These are phyloP conservation scores for Xenentodon cancila DNA, from an alignment of 2,797 vertebrate species.

Conservation along the genomic window DNA sequence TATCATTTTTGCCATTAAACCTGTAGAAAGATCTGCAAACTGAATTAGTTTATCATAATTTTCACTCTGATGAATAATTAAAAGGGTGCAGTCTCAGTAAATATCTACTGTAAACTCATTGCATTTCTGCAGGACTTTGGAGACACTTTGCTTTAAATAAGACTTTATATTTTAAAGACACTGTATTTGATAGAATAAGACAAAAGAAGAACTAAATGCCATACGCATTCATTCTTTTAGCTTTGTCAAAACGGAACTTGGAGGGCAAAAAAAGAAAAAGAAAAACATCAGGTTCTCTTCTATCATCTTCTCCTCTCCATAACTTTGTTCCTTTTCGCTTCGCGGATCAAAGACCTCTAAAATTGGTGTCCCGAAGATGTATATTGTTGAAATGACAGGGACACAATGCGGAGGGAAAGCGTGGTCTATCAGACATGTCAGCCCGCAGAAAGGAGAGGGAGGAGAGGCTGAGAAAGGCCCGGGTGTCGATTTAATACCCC, in stretches of 20 bases:
- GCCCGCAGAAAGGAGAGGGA: constrained; percentile 81
- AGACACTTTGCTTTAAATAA: no score
- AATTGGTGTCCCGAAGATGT: constrained; percentile 86
- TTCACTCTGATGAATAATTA: constrained; percentile 34
- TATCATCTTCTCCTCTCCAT: constrained; percentile 76
- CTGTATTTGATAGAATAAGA: background rate
- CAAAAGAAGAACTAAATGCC: constrained; percentile 12
- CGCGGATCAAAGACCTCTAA: constrained; percentile 91
- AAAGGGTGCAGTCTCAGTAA: constrained; percentile 7
- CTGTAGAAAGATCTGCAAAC: constrained; percentile 42
- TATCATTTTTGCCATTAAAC: constrained; percentile 47
- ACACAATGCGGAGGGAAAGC: constrained; percentile 87
- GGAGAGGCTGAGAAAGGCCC: constrained; percentile 64
- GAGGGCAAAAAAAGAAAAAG: constrained; percentile 29
- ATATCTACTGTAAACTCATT: no score
- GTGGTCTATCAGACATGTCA: constrained; percentile 90
- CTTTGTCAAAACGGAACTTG: constrained; percentile 47
- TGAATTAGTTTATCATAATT: constrained; percentile 24
- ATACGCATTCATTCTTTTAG: constrained; percentile 33
- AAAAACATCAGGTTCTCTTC: constrained; percentile 55
- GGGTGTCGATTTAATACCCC: constrained; percentile 73
- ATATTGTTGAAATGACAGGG: constrained; percentile 92
- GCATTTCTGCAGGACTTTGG: no score
- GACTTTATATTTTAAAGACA: no score
- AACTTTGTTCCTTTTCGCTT: constrained; percentile 90